These are phyloP conservation scores for Drosophila imparisetae DNA, from an alignment of 2,888 invertebrate genomes.

Conservation along the genomic window DNA sequence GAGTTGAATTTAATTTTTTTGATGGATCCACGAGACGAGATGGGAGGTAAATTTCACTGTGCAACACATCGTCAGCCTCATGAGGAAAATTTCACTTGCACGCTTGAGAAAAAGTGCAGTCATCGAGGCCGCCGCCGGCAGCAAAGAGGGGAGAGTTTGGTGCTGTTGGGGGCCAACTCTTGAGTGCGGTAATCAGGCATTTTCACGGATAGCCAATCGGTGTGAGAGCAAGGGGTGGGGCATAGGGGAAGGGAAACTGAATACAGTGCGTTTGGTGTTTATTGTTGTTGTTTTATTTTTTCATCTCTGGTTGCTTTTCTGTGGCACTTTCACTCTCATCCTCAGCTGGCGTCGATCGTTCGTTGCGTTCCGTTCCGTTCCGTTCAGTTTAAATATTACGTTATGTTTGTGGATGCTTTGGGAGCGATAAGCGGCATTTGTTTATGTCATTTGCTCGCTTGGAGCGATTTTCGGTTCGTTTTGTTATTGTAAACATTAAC, in stretches of 20 bases:
- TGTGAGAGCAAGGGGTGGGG: neutral
- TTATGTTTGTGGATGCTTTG: conserved; percentile 51
- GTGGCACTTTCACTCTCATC: conserved; percentile 76
- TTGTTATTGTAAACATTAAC: conserved; percentile 63
- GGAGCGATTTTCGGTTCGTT: conserved; percentile 37
- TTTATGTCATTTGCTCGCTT: conserved; percentile 53
- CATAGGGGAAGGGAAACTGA: conserved; percentile 15
- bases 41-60: conserved; percentile 71
- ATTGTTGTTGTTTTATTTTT: conserved; percentile 49
- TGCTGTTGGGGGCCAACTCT: conserved; percentile 20
- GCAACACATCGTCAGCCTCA: conserved; percentile 53
- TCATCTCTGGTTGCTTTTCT: conserved; percentile 32
- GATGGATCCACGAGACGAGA: conserved; percentile 42
- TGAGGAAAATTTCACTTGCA: conserved; percentile 80
- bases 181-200: conserved; percentile 73
- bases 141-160: neutral
- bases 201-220: conserved; percentile 38
- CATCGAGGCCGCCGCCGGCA: conserved; percentile 1
- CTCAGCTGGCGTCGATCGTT: conserved; percentile 47
- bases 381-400: conserved; percentile 65
- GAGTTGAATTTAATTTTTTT: neutral
- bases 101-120: conserved; percentile 75
- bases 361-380: conserved; percentile 32
- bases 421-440: conserved; percentile 62
- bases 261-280: conserved; percentile 70